Evolutionary conservation across 2,888 invertebrate genomes (phyloP).

Genomic region (Nebria brevicollis): DNA sequence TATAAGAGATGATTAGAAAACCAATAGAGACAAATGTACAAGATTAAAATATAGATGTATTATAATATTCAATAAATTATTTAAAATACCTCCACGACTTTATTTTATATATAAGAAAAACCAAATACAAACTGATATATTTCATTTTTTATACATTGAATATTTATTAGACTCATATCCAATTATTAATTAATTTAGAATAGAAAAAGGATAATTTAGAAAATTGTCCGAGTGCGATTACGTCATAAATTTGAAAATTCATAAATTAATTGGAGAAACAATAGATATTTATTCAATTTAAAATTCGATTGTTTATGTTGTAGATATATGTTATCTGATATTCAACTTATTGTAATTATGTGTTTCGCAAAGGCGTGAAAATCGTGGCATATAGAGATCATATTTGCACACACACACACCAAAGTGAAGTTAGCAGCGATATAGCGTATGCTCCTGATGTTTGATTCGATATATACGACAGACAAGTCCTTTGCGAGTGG

Average conservation of each 20-base stretch:
- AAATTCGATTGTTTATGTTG: slow-evolving; percentile 31
- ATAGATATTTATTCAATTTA: slow-evolving; percentile 29
- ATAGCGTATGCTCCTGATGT: not conserved
- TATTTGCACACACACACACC: slow-evolving; percentile 3
- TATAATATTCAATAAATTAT: slow-evolving; percentile 42
- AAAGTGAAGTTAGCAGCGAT: not conserved
- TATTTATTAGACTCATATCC: too few species aligned
- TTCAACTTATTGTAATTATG: slow-evolving; percentile 37
- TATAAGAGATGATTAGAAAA: not conserved
- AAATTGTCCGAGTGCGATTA: not conserved
- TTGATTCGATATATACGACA: slow-evolving; percentile 18
- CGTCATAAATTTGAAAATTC: too few species aligned
- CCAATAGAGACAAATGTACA: slow-evolving; percentile 26
- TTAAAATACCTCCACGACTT: slow-evolving; percentile 3
- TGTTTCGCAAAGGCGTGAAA: slow-evolving; percentile 4
- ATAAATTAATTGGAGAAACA: too few species aligned
- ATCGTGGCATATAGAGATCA: not conserved
- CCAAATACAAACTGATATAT: too few species aligned
- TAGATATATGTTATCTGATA: slow-evolving; percentile 7
- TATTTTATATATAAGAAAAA: too few species aligned
- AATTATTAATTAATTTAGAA: too few species aligned
- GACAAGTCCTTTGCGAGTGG: slow-evolving; percentile 31
- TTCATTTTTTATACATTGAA: too few species aligned
- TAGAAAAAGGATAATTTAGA: too few species aligned
- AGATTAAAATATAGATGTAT: slow-evolving; percentile 36